These are phyloP conservation scores for Sceliomorpha sp. DNA, from an alignment of 2,888 invertebrate species.

Conservation along the genomic window DNA sequence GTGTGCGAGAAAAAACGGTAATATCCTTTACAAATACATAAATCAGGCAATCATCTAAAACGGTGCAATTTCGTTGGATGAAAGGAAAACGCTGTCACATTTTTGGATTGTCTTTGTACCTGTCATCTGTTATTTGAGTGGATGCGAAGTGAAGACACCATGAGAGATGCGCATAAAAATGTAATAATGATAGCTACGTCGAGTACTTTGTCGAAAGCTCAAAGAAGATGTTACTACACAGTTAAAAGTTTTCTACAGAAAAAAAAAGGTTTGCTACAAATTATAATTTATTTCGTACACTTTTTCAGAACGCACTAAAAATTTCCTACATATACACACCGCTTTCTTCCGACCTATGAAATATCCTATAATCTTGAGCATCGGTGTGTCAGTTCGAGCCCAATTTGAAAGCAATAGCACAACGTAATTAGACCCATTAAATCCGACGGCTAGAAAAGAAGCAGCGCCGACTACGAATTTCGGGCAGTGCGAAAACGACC, in stretches of 20 bases:
- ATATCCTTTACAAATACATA: constrained; percentile 71
- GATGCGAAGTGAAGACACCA: constrained; percentile 53
- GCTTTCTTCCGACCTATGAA: constrained; percentile 14
- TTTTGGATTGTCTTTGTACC: constrained; percentile 67
- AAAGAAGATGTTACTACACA: too few relatives aligned
- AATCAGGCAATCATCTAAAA: constrained; percentile 77
- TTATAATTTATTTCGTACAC: constrained; percentile 2
- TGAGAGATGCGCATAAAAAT: constrained; percentile 45
- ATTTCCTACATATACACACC: too few relatives aligned
- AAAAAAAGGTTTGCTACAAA: too few relatives aligned
- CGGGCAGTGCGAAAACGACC: constrained; percentile 25
- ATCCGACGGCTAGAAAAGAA: constrained; percentile 38
- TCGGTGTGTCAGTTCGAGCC: constrained; percentile 24
- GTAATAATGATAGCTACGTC: constrained; percentile 28
- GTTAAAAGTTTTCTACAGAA: background rate
- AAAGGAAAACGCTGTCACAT: constrained; percentile 59
- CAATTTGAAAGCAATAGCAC: constrained; percentile 16
- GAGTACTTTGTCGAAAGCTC: constrained; percentile 23
- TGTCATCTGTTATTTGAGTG: constrained; percentile 69
- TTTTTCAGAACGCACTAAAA: constrained; percentile 10
- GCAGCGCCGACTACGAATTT: constrained; percentile 31
- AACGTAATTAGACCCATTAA: constrained; percentile 46
- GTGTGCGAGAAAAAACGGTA: too few relatives aligned
- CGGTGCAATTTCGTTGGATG: constrained; percentile 58
- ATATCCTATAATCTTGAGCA: constrained; percentile 37